Evolutionary conservation across 2,888 invertebrate species (phyloP), one percentile per base, ranked within the genome.

Genomic region (Lycaena phlaeas): DNA sequence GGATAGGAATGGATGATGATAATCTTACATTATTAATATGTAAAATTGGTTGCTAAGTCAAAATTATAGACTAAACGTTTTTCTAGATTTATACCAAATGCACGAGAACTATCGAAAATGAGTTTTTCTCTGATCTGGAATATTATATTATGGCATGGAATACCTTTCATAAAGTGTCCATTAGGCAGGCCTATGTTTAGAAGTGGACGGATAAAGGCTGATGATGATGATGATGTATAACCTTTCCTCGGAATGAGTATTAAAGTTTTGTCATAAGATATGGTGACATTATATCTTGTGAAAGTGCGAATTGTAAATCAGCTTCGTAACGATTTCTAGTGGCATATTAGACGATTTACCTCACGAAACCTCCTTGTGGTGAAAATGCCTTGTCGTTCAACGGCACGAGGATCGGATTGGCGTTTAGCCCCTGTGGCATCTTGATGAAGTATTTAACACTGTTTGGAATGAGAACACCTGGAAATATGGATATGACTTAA

Each of bases 401-500:
- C 14, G 79, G 79, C 34, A 81, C 62, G 3, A 81, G 51, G 15
- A 70, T 14, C 5, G 78, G 68, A 1, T 64, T 48, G 0, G 64
- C 48, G 2, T 58, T 56, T 4, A 59, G 38, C 4, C 65, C 71
- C 53, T 71, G 69, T 2, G 72, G 75, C 43, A 77, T 40, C 47
- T 81, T 82, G 11, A 81, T 65, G 44, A 67, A 82, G 50, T 82
- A 82, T 50, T 72, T 70, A 12, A 82, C 79, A 45, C 82, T 82
- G 56, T 68, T 67, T 14, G 81, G 82, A 46, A 82, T 82, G 14
- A 82, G 61, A 6, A 68, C 47, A 36, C 82, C 82, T 82, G 38
- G 12, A 41, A 38, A n/a, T 3, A 28, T 5, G 14, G 17, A 1
- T 10, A 10, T 12, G n/a, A n/a, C 6, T 34, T 17, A n/a, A n/a